Base-by-base conservation (phyloP, 2,113 vertebrate species). In the Saguinus midas region DNA sequence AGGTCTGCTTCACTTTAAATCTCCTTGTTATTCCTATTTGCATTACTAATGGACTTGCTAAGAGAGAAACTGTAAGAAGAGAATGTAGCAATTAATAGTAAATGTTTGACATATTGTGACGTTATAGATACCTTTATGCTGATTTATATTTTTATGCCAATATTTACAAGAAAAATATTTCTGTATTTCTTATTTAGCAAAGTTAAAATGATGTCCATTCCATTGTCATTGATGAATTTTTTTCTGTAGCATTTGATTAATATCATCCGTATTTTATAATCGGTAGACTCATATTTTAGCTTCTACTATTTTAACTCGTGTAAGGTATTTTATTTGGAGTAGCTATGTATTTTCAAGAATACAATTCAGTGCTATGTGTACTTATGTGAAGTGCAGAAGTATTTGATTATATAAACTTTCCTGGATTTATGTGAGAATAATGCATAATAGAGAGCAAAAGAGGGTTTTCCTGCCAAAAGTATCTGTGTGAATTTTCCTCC, bases 381-480 rank as follows among this genome's bases (percentile, higher is more conserved):
- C 45, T 29, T 80, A 35, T 55, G 73, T 75, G 45, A 90, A 75
- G 20, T 23, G 50, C 50, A 93, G 32, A 90, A 85, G 16, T 52
- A 94, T 89, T 85, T 95, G 48, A 52, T 64, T 82, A 57, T 25
- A 87, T 43, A 73, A 35, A 61, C 94, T 70, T 88, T 90, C 76
- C 14, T 25, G 14, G 32, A 78, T 90, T 96, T 45, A 66, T 70
- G 61, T 64, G 5, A 57, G 23, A 94, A 86, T 43, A 40, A 72
- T 32, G 4, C 45, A 37, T 68, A 55, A 73, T 1, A 86, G n/a
- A 40, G 14, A 90, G 29, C 18, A 48, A 72, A 79, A 35, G 6
- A 57, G 8, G 45, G 20, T 68, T 95, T 96, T 96, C 61, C 57
- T 94, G 57, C 29, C 76, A 90, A 93, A 97, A 97, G 68, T 95